These are phyloP conservation scores for Rhimphoctona megacephalus DNA, from an alignment of 2,888 invertebrate species.

Conservation along the genomic window DNA sequence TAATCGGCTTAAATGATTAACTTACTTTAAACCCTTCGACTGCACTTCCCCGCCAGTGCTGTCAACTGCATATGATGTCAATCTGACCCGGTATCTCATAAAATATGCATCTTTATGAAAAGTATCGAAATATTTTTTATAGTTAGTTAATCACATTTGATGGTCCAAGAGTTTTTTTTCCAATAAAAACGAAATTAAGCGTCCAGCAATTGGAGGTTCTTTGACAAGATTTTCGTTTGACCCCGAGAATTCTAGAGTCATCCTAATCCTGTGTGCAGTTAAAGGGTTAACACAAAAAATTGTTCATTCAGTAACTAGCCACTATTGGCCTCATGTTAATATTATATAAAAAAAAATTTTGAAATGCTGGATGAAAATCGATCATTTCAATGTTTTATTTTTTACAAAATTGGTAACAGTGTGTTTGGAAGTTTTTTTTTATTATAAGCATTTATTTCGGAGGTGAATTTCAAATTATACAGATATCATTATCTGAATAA, in stretches of 20 bases:
- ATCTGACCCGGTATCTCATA: background rate
- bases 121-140: background rate
- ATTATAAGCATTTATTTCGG: background rate
- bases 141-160: background rate
- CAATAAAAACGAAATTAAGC: background rate
- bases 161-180: background rate
- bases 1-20: background rate
- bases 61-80: background rate
- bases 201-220: background rate
- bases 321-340: background rate
- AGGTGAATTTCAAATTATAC: background rate
- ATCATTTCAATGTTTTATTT: background rate
- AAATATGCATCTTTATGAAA: background rate
- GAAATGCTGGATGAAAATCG: background rate
- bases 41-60: background rate
- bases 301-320: background rate
- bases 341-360: background rate
- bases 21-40: background rate
- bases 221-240: background rate
- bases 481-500: background rate
- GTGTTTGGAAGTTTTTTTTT: background rate
- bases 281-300: background rate
- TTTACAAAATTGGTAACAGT: background rate
- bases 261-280: background rate
- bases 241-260: background rate